Evolutionary conservation across 1,140 invertebrate genomes (phyloP), one percentile per base, ranked within the genome.

Genomic region (Anthonomus grandis): DNA sequence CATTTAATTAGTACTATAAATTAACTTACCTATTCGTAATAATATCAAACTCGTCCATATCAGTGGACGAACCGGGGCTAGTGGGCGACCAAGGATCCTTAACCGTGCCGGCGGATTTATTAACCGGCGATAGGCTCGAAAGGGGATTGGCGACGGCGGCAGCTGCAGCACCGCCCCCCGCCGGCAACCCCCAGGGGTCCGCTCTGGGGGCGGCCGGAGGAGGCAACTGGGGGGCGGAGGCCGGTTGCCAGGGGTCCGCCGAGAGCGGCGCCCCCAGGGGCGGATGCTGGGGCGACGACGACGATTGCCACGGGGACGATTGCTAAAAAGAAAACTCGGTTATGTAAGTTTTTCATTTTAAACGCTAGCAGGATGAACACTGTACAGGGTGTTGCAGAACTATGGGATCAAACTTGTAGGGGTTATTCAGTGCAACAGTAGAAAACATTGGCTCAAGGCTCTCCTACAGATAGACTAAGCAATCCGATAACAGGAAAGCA

Each of bases 11-110:
- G n/a, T n/a, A n/a, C n/a, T n/a, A n/a, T n/a, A n/a, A n/a, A n/a
- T n/a, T n/a, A 45, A 79, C 76, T 63, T 79, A 79, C 60, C 83
- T 77, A 74, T 90, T 90, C 31, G 86, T 86, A 59, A 92, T 86
- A 38, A 87, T 78, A 73, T 91, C 88, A 70, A 92, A 92, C 71
- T 92, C 89, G 72, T 90, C 87, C 65, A 90, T 76, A 72, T 89
- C 86, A 4, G 82, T 81, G n/a, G 83, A 78, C 15, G 84, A 82
- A 64, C 81, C 83, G 34, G 78, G 70, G 45, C 70, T 72, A 9
- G 64, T 62, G 0, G 70, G 68, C 15, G 70, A 71, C 70, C 70
- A 72, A 0, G 68, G 70, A 49, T 72, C 70, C 13, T 60, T 31
- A 70, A 73, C 55, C 59, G 64, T 9, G 56, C 8, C 53, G 4